Conservation (phyloP, 2,888 invertebrate genomes). For the Anthoptus insignis region DNA sequence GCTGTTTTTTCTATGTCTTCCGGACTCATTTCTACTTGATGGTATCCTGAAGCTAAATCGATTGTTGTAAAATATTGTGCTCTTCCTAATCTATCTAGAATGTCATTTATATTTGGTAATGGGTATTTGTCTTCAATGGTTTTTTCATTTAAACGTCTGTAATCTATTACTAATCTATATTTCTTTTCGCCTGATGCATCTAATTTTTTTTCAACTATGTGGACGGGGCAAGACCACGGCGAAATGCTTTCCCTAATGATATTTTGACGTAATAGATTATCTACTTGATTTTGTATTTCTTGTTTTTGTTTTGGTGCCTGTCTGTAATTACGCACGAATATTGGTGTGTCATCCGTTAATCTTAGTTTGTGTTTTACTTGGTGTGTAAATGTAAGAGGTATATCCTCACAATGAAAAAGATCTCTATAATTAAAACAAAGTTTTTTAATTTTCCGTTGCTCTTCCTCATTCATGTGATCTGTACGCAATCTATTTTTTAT, state of each 20-base stretch:
- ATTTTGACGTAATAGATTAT: slow-evolving; percentile 43
- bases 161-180: slow-evolving; percentile 36
- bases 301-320: slow-evolving; percentile 2
- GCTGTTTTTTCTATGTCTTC: slow-evolving; percentile 56
- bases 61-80: slow-evolving; percentile 37
- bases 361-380: slow-evolving; percentile 18
- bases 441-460: slow-evolving; percentile 45
- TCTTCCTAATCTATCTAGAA: slow-evolving; percentile 37
- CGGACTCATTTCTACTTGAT: slow-evolving; percentile 38
- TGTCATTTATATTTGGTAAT: slow-evolving; percentile 41
- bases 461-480: slow-evolving; percentile 53
- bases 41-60: slow-evolving; percentile 41
- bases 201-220: slow-evolving; percentile 47
- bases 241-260: slow-evolving; percentile 37
- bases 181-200: slow-evolving; percentile 37
- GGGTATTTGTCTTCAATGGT: slow-evolving; percentile 44
- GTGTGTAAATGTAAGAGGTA: slow-evolving; percentile 19
- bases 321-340: slow-evolving; percentile 10
- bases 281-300: slow-evolving; percentile 44
- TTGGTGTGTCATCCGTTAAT: slow-evolving; percentile 14
- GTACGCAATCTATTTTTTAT: slow-evolving; percentile 29
- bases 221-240: slow-evolving; percentile 40
- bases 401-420: slow-evolving; percentile 11
- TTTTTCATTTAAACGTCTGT: slow-evolving; percentile 47
- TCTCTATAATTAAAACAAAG: slow-evolving; percentile 24